Evolutionary conservation across 2,888 invertebrate genomes (phyloP).

Genomic region (Trichopria drosophilae): DNA sequence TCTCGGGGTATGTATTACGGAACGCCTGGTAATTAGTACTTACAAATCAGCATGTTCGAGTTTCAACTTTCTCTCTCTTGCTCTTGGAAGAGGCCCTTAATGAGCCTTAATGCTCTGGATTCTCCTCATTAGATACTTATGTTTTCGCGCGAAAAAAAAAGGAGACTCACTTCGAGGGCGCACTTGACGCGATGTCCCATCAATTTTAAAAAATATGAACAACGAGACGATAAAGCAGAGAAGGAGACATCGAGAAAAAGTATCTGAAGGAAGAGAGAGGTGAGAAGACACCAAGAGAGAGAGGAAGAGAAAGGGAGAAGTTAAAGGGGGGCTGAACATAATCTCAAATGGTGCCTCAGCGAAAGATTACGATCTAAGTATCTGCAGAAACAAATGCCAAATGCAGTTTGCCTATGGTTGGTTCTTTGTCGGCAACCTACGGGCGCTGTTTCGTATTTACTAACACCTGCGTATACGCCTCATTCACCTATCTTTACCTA

Average conservation of each 20-base stretch:
- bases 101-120: conserved; percentile 42
- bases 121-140: conserved; percentile 28
- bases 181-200: too few species aligned
- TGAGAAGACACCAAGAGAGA: too few species aligned
- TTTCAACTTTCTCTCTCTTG: conserved; percentile 51
- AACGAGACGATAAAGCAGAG: too few species aligned
- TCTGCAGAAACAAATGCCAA: conserved; percentile 55
- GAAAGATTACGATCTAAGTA: conserved; percentile 53
- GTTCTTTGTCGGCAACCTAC: conserved; percentile 52
- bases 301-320: too few species aligned
- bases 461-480: conserved; percentile 47
- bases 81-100: conserved; percentile 45
- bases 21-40: conserved; percentile 53
- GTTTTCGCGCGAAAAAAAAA: conserved; percentile 11
- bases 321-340: background rate
- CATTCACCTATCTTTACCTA: conserved; percentile 29
- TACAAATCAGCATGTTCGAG: too few species aligned
- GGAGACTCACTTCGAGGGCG: too few species aligned
- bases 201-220: too few species aligned
- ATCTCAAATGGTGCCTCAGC: too few species aligned
- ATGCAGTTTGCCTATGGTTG: conserved; percentile 49
- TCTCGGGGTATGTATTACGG: too few species aligned
- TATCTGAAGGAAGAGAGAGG: too few species aligned
- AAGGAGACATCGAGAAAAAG: too few species aligned
- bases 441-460: conserved; percentile 46